phyloP scores from a whole-genome alignment of 2,113 vertebrate genomes.

The Coracopsis vasa region DNA sequence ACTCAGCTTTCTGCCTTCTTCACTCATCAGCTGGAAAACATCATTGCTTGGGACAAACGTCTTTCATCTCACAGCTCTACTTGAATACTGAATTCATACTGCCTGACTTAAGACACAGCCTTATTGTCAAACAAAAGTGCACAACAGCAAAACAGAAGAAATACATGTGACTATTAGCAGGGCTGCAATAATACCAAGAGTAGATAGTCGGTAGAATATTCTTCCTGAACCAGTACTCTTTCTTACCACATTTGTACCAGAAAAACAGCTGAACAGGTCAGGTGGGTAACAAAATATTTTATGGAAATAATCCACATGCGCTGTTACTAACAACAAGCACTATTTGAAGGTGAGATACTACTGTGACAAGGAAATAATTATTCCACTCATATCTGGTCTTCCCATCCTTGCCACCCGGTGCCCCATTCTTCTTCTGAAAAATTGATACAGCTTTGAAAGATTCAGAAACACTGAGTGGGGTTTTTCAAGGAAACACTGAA shows the following conservation, averaged over 20 bases:
- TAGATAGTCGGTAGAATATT: not conserved
- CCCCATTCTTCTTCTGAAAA: not conserved
- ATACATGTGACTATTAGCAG: fast-evolving
- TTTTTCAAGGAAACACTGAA: not conserved
- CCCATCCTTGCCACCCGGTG: not conserved
- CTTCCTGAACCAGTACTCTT: not conserved
- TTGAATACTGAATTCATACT: not conserved
- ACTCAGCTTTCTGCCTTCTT: not conserved
- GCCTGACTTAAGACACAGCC: not conserved
- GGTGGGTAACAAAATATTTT: not conserved
- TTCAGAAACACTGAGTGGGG: not conserved
- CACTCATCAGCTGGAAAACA: not conserved
- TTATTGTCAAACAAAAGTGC: not conserved
- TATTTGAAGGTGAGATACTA: not conserved
- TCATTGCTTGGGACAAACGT: not conserved
- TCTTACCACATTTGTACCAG: not conserved
- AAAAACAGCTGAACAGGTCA: not conserved
- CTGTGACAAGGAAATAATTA: not conserved
- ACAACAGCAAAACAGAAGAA: not conserved
- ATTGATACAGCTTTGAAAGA: not conserved
- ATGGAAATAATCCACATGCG: not conserved
- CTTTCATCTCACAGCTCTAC: not conserved
- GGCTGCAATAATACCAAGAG: not conserved
- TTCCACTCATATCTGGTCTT: not conserved
- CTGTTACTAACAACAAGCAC: not conserved